Percentiles rank a stretch among this genome's conserved stretches.
Evolutionary conservation across 2,113 vertebrate genomes (phyloP).

Genomic region (Empidonax alnorum): DNA sequence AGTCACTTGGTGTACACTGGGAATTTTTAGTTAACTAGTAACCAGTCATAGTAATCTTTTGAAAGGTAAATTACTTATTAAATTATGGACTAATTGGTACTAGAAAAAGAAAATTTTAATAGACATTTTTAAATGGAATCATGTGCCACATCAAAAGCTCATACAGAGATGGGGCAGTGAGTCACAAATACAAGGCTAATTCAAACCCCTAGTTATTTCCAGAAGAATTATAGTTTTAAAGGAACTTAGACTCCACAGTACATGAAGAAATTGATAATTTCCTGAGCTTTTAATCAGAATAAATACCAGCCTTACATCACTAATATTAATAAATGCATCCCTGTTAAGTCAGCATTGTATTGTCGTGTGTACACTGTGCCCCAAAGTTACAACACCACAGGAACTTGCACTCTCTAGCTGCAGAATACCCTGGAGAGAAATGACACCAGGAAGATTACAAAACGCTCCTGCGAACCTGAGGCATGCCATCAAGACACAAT

Average conservation of each 20-base stretch:
- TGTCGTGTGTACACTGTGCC: constrained; percentile 20
- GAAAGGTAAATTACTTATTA: constrained; percentile 51
- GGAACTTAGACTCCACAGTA: background rate
- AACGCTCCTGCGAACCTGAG: constrained; percentile 34
- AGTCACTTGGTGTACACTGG: background rate
- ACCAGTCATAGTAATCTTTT: constrained; percentile 34
- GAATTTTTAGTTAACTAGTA: constrained; percentile 59
- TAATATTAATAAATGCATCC: constrained; percentile 30
- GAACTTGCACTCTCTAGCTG: constrained; percentile 54
- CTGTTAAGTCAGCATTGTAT: constrained; percentile 2
- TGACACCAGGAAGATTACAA: constrained; percentile 46
- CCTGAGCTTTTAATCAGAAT: background rate
- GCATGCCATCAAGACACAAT: constrained; percentile 41
- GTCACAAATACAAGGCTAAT: background rate
- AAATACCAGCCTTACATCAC: background rate
- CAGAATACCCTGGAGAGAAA: constrained; percentile 45
- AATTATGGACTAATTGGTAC: background rate
- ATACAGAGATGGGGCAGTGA: background rate
- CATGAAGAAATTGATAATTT: background rate
- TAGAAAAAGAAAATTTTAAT: background rate
- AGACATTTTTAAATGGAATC: background rate
- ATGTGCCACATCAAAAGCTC: background rate
- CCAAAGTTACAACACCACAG: constrained; percentile 55
- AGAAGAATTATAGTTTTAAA: background rate
- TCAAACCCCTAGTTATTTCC: background rate